Percentiles rank a stretch among this genome's conserved stretches.
Evolutionary conservation across 2,888 invertebrate genomes (phyloP).

Genomic region (Dicyrtomina minuta): DNA sequence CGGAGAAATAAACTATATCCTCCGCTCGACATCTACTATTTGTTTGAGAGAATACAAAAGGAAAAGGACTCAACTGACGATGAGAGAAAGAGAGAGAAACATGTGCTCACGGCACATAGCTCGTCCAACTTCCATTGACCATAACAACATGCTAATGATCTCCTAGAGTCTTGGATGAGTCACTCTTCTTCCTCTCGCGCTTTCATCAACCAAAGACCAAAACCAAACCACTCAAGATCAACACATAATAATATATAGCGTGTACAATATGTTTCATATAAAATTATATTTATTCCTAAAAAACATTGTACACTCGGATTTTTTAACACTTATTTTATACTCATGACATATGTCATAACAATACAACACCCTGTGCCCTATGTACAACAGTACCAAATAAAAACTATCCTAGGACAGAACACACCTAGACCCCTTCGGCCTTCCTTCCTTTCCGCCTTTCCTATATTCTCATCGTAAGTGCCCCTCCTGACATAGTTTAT

Average conservation of each 20-base stretch:
- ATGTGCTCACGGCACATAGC: slow-evolving; percentile 11
- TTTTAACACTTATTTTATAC: neutral
- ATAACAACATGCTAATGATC: slow-evolving; percentile 27
- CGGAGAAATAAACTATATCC: neutral
- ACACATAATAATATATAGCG: too few relatives aligned
- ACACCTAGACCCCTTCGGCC: too few relatives aligned
- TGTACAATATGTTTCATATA: neutral
- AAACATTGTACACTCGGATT: neutral
- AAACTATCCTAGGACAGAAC: too few relatives aligned
- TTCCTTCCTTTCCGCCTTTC: too few relatives aligned
- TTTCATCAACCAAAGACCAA: neutral
- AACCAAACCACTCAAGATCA: neutral
- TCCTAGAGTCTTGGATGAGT: slow-evolving; percentile 4
- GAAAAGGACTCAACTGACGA: too few relatives aligned
- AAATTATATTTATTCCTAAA: too few relatives aligned
- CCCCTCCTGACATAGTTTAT: too few relatives aligned
- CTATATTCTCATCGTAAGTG: too few relatives aligned
- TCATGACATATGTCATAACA: too few relatives aligned
- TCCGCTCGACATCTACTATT: neutral
- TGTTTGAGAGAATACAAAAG: neutral
- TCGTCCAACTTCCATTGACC: neutral
- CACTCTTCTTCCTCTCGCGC: neutral
- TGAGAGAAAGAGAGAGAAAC: slow-evolving; percentile 3
- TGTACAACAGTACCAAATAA: too few relatives aligned
- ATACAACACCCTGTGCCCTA: too few relatives aligned